Base-by-base conservation (phyloP, 2,888 invertebrate genomes). In the Oscheius myriophilus region DNA sequence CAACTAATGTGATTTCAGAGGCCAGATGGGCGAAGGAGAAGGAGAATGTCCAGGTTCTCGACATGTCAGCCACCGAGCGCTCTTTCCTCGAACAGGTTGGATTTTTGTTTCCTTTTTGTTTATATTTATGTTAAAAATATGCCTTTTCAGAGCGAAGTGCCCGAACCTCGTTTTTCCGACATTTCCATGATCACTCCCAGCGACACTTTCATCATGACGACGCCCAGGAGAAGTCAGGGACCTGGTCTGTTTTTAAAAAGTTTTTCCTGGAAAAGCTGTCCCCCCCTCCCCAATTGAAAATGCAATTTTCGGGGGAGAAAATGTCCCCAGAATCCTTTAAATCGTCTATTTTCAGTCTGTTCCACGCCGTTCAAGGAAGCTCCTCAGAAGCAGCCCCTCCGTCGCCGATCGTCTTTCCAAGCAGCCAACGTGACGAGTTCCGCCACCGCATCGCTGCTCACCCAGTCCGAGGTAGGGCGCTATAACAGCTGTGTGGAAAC, bases 101-200 rank as follows among this genome's bases (percentile, higher is more conserved):
- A 26, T 16, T 6, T 21, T 39, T 18, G 9, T 39, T 33, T 16
- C 9, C n/a, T 41, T 57, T 57, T 21, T 42, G 14, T 21, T 57
- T 55, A 16, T 33, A 7, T 55, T 39, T 25, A 59, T 43, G n/a
- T 33, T 18, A 25, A n/a, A n/a, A n/a, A n/a, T n/a, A n/a, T n/a
- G n/a, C n/a, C n/a, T n/a, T 61, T 49, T 16, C 4, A 16, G 46
- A 23, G 14, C 61, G 49, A 33, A 33, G 33, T 33, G 11, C 46
- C 49, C 11, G 11, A 49, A 9, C 61, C 61, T n/a, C 46, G 61
- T 26, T 61, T 61, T 18, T 61, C 61, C 25, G 25, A 61, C 46
- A 46, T 61, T 9, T 61, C 61, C 12, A 14, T 16, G 1, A 61
- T 61, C 49, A 25, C 25, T 14, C 33, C 49, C 9, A 46, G 33